These are phyloP conservation scores for Aphis gossypii DNA, from an alignment of 1,140 invertebrate genomes.

Conservation along the genomic window DNA sequence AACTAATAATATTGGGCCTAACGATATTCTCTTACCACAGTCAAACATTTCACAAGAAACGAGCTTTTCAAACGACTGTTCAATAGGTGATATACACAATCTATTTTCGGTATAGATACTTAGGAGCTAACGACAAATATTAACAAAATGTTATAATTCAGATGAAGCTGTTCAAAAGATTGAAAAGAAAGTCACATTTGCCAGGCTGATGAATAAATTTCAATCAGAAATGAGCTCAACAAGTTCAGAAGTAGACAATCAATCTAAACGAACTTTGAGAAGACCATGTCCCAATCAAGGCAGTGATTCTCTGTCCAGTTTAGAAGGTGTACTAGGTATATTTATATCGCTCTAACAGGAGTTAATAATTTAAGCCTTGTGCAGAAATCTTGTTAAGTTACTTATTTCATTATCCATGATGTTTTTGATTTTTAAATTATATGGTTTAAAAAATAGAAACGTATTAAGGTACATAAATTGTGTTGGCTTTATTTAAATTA, in stretches of 20 bases:
- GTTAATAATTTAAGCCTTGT: not conserved
- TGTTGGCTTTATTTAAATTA: not conserved
- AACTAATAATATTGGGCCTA: constrained; percentile 45
- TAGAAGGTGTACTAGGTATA: constrained; percentile 67
- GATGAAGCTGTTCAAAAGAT: constrained; percentile 66
- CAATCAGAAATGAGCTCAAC: constrained; percentile 78
- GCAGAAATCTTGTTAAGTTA: not conserved
- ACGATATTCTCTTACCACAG: constrained; percentile 25
- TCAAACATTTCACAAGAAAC: constrained; percentile 45
- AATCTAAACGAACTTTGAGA: constrained; percentile 58
- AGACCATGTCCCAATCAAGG: constrained; percentile 69
- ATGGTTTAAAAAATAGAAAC: not conserved
- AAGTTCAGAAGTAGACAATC: constrained; percentile 70
- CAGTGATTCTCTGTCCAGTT: constrained; percentile 74
- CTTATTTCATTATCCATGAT: not conserved
- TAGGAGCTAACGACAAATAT: not conserved
- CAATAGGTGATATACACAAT: not conserved
- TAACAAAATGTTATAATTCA: not conserved
- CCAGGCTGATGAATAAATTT: constrained; percentile 74
- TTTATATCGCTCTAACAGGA: not conserved
- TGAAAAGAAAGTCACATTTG: constrained; percentile 80
- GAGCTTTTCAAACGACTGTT: constrained; percentile 50
- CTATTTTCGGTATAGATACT: not conserved
- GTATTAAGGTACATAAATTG: not conserved
- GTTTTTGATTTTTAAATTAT: not conserved